phyloP scores from a whole-genome alignment of 2,888 invertebrate species.

The Lycaena phlaeas region DNA sequence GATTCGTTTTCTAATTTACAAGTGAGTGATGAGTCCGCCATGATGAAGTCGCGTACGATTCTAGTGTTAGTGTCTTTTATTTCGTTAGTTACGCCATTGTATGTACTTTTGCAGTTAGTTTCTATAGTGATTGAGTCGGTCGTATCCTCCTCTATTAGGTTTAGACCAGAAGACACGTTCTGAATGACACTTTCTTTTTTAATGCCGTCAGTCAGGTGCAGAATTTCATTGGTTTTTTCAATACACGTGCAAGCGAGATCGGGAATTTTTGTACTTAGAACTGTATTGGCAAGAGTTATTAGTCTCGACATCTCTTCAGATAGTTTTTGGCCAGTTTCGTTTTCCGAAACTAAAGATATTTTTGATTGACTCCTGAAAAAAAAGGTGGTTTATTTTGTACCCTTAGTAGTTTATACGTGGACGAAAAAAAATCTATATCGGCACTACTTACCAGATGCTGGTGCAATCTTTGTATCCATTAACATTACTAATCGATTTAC shows the following conservation, averaged over 20 bases:
- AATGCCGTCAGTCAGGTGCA: slow-evolving; percentile 14
- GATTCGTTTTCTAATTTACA: slow-evolving; percentile 40
- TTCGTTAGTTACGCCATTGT: slow-evolving; percentile 30
- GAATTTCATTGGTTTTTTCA: slow-evolving; percentile 20
- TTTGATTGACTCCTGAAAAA: slow-evolving; percentile 52
- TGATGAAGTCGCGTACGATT: slow-evolving; percentile 30
- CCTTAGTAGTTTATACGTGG: not conserved
- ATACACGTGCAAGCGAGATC: slow-evolving; percentile 48
- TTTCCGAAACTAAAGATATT: slow-evolving; percentile 42
- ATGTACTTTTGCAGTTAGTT: slow-evolving; percentile 29
- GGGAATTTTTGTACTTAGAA: slow-evolving; percentile 57
- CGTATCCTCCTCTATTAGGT: slow-evolving; percentile 33
- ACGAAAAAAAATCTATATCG: not conserved
- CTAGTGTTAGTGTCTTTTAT: slow-evolving; percentile 30
- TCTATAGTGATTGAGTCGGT: slow-evolving; percentile 32
- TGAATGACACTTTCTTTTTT: slow-evolving; percentile 25
- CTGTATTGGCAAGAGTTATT: slow-evolving; percentile 65
- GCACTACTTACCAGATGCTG: slow-evolving; percentile 39
- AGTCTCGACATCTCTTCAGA: slow-evolving; percentile 59
- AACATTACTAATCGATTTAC: slow-evolving; percentile 61
- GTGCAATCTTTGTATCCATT: slow-evolving; percentile 49
- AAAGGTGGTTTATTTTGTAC: no score
- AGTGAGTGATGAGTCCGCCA: slow-evolving; percentile 31
- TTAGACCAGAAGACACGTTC: slow-evolving; percentile 28
- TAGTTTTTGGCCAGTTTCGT: slow-evolving; percentile 44